Evolutionary conservation across 2,888 invertebrate genomes (phyloP).

Genomic region (Lysandra bellargus): DNA sequence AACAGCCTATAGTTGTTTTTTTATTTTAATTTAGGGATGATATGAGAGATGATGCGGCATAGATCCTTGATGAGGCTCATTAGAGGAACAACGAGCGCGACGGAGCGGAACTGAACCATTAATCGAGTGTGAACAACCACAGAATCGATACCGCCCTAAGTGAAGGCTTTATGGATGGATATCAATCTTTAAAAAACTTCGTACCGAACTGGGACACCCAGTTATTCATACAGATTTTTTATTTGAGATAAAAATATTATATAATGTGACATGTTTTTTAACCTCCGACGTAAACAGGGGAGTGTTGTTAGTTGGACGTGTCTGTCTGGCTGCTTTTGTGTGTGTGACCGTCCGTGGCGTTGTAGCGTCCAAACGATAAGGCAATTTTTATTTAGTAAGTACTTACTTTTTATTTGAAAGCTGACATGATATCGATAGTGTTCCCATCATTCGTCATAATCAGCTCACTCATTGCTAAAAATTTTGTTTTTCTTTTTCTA

Average conservation of each 20-base stretch:
- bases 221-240: background rate
- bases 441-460: no score
- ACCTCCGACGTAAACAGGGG: no score
- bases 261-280: no score
- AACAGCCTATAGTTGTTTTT: background rate
- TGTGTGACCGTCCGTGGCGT: no score
- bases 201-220: background rate
- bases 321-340: no score
- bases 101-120: conserved; percentile 64
- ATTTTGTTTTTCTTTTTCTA: no score
- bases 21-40: background rate
- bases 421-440: no score
- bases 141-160: conserved; percentile 38
- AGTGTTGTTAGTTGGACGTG: no score
- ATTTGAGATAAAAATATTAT: background rate
- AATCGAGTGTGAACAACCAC: conserved; percentile 65
- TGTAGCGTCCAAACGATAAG: no score
- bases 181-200: background rate
- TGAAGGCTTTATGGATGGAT: conserved; percentile 17
- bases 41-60: conserved; percentile 48
- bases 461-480: no score
- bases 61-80: conserved; percentile 50
- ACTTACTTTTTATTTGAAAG: no score
- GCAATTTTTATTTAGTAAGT: no score
- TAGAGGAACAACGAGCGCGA: conserved; percentile 58